Conservation (phyloP, 2,888 invertebrate species). For the Macrosiphum euphorbiae region DNA sequence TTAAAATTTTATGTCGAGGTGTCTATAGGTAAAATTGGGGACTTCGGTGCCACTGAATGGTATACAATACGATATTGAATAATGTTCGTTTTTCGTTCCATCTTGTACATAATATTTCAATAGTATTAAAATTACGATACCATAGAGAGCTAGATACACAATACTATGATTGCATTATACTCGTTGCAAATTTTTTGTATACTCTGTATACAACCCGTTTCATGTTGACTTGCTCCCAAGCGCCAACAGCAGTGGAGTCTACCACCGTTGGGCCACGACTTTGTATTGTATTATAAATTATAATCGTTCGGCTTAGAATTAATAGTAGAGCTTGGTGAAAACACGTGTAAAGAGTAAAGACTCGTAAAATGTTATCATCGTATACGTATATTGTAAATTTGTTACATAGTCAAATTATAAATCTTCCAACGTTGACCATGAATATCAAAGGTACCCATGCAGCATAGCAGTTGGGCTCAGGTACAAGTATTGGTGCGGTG, state of each 20-base stretch:
- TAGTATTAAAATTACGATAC: not conserved
- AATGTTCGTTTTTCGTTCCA: not conserved
- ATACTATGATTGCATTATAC: not conserved
- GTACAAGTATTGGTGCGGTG: not conserved
- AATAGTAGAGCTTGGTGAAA: not conserved
- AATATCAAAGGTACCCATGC: not conserved
- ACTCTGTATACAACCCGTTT: not conserved
- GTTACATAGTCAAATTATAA: not conserved
- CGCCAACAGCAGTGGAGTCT: not conserved
- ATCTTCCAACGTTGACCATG: not conserved
- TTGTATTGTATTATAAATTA: not conserved
- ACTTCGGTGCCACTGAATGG: too few relatives aligned
- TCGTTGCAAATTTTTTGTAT: not conserved
- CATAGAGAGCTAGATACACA: not conserved
- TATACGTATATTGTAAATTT: not conserved
- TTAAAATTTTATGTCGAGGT: too few relatives aligned
- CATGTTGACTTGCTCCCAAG: not conserved
- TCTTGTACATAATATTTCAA: not conserved
- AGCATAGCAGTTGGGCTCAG: not conserved
- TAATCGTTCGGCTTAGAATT: not conserved
- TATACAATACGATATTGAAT: not conserved
- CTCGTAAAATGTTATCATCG: not conserved
- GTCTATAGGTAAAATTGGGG: too few relatives aligned
- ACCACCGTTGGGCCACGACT: not conserved
- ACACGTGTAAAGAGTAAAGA: not conserved